phyloP scores from a whole-genome alignment of 1,140 invertebrate species.

The Drosophila orosa region DNA sequence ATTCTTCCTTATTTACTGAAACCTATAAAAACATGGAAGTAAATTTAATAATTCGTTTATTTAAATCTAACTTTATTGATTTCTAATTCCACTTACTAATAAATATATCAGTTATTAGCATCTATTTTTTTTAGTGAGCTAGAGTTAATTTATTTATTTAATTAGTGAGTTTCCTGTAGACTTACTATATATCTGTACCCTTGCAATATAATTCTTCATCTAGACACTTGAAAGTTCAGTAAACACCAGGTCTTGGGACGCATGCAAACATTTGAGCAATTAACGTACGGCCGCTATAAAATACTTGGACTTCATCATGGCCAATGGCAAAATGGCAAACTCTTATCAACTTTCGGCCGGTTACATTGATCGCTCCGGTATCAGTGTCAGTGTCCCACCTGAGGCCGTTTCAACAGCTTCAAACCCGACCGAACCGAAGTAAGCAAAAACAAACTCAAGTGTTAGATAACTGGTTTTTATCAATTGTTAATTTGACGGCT shows the following conservation, averaged over 20 bases:
- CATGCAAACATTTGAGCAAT: conserved; percentile 34
- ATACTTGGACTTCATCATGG: conserved; percentile 25
- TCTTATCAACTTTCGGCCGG: conserved; percentile 42
- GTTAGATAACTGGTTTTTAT: conserved; percentile 50
- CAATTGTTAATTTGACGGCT: conserved; percentile 46
- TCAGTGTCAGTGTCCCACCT: conserved; percentile 32
- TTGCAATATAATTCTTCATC: conserved; percentile 7
- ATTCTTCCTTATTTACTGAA: neutral
- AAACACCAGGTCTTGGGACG: conserved; percentile 14
- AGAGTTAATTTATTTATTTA: neutral
- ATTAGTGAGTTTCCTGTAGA: neutral
- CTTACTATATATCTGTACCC: neutral
- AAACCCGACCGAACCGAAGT: conserved; percentile 43
- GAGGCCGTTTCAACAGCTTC: conserved; percentile 51
- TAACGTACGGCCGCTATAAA: conserved; percentile 42
- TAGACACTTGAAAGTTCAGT: conserved; percentile 1
- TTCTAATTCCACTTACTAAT: neutral
- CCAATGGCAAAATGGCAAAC: conserved; percentile 22
- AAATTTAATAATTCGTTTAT: neutral
- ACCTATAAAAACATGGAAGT: too few species aligned
- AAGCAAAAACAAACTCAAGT: conserved; percentile 15
- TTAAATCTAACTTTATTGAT: neutral
- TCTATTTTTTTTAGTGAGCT: neutral
- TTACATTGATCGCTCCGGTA: conserved; percentile 43
- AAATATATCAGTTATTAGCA: neutral